Conservation (phyloP, 2,797 vertebrate species). For the Chrosomus eos region DNA sequence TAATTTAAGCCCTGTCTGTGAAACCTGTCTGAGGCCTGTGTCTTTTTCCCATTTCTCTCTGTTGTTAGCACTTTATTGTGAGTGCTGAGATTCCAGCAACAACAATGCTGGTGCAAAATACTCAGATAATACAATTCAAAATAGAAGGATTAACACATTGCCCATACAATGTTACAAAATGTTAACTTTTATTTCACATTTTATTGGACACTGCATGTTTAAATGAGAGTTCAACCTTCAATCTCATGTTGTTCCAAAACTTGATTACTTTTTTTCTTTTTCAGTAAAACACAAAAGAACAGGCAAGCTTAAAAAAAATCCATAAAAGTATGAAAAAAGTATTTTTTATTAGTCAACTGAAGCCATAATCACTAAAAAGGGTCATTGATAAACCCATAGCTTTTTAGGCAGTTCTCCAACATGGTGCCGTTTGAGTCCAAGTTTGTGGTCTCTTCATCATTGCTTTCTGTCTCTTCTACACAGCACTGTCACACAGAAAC, state of each 20-base stretch:
- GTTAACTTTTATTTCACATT: background rate
- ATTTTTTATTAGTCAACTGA: background rate
- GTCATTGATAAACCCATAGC: background rate
- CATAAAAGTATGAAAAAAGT: background rate
- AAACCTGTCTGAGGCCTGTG: too few relatives aligned
- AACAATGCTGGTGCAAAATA: background rate
- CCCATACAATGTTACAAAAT: background rate
- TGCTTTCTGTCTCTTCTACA: background rate
- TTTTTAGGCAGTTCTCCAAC: background rate
- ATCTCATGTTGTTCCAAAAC: too few relatives aligned
- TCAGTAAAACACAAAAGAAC: background rate
- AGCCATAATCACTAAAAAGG: background rate
- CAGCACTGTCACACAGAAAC: background rate
- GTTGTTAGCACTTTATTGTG: background rate
- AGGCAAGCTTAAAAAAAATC: background rate
- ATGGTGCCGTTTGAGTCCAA: background rate
- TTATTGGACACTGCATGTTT: background rate
- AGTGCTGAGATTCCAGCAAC: background rate
- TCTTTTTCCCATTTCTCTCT: background rate
- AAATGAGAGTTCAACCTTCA: background rate
- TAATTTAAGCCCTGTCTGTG: too few relatives aligned
- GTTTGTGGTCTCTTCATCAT: background rate
- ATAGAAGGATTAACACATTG: background rate
- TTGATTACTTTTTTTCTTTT: too few relatives aligned
- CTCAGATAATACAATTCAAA: background rate